Evolutionary conservation across 2,113 vertebrate genomes (phyloP).

Genomic region (Melanerpes formicivorus): DNA sequence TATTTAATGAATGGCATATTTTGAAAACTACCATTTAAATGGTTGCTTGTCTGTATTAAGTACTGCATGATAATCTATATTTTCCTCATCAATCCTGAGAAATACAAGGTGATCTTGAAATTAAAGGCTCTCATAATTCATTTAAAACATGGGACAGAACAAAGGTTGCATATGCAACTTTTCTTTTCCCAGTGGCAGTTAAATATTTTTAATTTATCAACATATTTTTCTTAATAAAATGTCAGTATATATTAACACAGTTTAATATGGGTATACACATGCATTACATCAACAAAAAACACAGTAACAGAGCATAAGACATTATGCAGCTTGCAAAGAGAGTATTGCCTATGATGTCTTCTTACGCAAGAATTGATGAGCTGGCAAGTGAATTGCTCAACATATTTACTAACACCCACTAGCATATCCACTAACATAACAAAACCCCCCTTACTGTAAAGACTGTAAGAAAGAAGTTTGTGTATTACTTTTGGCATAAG

Average conservation of each 20-base stretch:
- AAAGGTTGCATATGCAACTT: not conserved
- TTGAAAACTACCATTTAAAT: not conserved
- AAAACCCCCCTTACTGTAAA: not conserved
- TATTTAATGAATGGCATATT: not conserved
- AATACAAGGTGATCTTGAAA: not conserved
- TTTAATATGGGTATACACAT: not conserved
- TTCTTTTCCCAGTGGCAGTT: constrained; percentile 13
- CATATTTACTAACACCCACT: not conserved
- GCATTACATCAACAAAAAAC: not conserved
- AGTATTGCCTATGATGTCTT: not conserved
- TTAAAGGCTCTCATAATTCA: not conserved
- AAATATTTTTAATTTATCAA: constrained; percentile 44
- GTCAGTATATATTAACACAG: not conserved
- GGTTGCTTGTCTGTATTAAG: not conserved
- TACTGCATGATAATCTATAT: not conserved
- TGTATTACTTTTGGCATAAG: not conserved
- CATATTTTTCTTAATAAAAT: constrained; percentile 10
- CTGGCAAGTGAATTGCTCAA: not conserved
- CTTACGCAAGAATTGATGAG: not conserved
- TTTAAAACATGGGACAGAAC: not conserved
- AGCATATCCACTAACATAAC: not conserved
- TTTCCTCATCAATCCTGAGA: not conserved
- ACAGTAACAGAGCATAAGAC: not conserved
- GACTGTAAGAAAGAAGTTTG: not conserved
- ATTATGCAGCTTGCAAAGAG: not conserved